Base-by-base conservation (phyloP, 2,113 vertebrate species). In the Urocolius indicus region DNA sequence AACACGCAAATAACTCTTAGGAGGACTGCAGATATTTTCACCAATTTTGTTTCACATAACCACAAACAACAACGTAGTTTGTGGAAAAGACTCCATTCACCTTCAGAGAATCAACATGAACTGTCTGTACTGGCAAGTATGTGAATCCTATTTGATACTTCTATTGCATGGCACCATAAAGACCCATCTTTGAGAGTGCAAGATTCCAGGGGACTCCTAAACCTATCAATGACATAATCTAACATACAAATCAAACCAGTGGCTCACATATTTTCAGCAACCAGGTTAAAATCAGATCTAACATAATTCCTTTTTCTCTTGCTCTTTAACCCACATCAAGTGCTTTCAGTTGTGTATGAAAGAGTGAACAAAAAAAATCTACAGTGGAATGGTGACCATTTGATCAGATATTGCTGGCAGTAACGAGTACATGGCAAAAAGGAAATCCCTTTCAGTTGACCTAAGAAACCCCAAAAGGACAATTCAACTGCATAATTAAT, bases 111-210 rank as follows among this genome's bases (percentile, higher is more conserved):
- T 54, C 23, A 66, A 65, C 49, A 61, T 8, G 24, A 72, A 27
- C 6, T 5, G 5, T 66, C 34, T 61, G 26, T 57, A 71, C 32
- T 36, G 26, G 30, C 17, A 32, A 41, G 6, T 13, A 32, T 0
- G 0, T 17, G 16, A 92, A 81, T 36, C 6, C 43, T 49, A 27
- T 34, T 26, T 1, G 0, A 3, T n/a, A 16, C 57, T 20, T 51
- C 58, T 48, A 23, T 27, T 76, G 22, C n/a, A 7, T 80, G 34
- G 30, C 51, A 87, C n/a, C 12, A 19, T 2, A 16, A 9, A 92
- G 22, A 43, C 6, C 62, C 18, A 13, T 80, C 71, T 85, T 32
- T 54, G 29, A 65, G 26, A 83, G 5, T 27, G 10, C 3, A 73
- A 49, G n/a, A 48, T 89, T 51, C 58, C 72, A 21, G 6, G 1